phyloP scores from a whole-genome alignment of 2,888 invertebrate species.

The Mamestra brassicae region DNA sequence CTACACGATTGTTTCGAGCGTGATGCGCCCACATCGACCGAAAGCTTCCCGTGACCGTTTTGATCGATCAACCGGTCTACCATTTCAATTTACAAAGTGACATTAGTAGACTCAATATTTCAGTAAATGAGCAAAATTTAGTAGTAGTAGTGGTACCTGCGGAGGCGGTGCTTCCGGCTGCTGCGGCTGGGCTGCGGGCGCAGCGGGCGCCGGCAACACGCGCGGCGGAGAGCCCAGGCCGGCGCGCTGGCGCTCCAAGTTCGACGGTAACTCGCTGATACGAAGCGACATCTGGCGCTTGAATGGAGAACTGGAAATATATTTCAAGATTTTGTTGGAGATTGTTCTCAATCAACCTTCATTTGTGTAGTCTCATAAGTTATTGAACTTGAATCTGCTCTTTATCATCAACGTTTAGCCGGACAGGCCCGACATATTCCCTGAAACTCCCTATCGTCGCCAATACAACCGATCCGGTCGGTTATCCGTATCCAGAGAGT shows the following conservation, averaged over 20 bases:
- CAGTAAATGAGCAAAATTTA: not conserved
- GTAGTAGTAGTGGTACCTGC: conserved; percentile 42
- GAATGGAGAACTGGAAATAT: conserved; percentile 95
- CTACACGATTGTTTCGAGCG: not conserved
- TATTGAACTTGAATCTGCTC: not conserved
- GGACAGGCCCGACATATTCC: no score
- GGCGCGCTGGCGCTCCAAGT: conserved; percentile 95
- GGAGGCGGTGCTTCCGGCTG: conserved; percentile 49
- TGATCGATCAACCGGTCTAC: not conserved
- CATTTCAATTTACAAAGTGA: not conserved
- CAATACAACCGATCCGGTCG: not conserved
- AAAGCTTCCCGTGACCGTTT: not conserved
- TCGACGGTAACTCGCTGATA: conserved; percentile 98
- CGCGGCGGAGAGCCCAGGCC: conserved; percentile 94
- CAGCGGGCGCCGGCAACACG: conserved; percentile 89
- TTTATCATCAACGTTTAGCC: not conserved
- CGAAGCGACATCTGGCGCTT: conserved; percentile 99
- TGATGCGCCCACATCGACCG: not conserved
- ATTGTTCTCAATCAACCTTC: not conserved
- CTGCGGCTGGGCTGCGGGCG: conserved; percentile 75
- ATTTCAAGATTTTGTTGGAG: not conserved
- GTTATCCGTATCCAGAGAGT: not conserved
- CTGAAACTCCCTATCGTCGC: not conserved
- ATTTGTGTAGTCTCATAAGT: not conserved
- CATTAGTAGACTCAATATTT: not conserved